A percentile compares a stretch with the other conserved stretches of the same genome.
phyloP scores from a whole-genome alignment of 2,113 vertebrate species.

The Mus pahari region DNA sequence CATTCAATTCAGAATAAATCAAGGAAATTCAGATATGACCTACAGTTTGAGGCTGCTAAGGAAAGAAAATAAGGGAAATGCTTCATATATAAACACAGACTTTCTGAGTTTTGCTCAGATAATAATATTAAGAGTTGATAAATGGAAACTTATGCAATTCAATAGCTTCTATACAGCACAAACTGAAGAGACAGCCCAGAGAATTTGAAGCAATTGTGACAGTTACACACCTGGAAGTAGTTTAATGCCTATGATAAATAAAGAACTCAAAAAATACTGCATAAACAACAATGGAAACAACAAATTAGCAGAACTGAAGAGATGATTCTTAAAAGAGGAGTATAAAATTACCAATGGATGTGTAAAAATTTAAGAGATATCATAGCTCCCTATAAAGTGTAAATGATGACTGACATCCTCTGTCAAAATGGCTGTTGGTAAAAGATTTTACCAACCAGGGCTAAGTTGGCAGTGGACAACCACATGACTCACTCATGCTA shows the following conservation, averaged over 20 bases:
- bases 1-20: background rate
- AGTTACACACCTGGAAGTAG: background rate
- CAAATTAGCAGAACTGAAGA: background rate
- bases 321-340: background rate
- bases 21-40: background rate
- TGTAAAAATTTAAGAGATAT: background rate
- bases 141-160: background rate
- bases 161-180: background rate
- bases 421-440: background rate
- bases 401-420: background rate
- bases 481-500: background rate
- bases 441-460: background rate
- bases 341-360: background rate
- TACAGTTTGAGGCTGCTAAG: background rate
- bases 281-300: background rate
- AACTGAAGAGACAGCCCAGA: background rate
- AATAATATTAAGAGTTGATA: background rate
- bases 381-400: background rate
- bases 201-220: background rate
- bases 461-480: background rate
- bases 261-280: background rate
- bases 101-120: background rate
- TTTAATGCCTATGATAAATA: background rate
- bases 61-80: background rate
- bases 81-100: background rate